These are phyloP conservation scores for Volucella inanis DNA, from an alignment of 2,888 invertebrate species.

Conservation along the genomic window DNA sequence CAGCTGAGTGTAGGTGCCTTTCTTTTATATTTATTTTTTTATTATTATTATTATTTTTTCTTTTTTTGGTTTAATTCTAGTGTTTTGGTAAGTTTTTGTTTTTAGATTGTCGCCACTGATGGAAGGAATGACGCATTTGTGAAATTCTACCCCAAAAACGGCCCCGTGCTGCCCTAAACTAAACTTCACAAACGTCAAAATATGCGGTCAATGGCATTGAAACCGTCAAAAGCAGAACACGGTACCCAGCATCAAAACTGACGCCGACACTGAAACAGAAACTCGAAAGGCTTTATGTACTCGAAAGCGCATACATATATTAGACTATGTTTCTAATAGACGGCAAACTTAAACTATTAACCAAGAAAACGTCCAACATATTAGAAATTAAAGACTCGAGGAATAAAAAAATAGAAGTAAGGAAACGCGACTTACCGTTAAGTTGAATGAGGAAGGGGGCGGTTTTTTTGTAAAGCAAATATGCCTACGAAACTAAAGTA, in stretches of 20 bases:
- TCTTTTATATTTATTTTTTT: too few species aligned
- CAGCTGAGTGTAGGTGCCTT: too few species aligned
- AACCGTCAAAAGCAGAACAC: slow-evolving; percentile 67
- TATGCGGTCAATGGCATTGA: slow-evolving; percentile 75
- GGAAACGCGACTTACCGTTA: slow-evolving; percentile 55
- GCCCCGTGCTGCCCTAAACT: slow-evolving; percentile 56
- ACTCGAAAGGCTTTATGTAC: background rate
- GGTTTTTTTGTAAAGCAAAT: slow-evolving; percentile 57
- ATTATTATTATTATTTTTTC: background rate
- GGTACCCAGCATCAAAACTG: too few species aligned
- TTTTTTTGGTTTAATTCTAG: slow-evolving; percentile 39
- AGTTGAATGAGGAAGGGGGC: slow-evolving; percentile 50
- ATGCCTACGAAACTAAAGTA: slow-evolving; percentile 56
- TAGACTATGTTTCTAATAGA: background rate
- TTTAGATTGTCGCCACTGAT: slow-evolving; percentile 55
- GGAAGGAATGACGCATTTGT: slow-evolving; percentile 70
- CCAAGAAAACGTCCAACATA: background rate
- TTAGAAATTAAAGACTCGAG: background rate
- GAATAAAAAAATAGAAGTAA: background rate
- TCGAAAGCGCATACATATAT: background rate
- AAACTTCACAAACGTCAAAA: slow-evolving; percentile 75
- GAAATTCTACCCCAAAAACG: slow-evolving; percentile 64
- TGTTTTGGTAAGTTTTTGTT: too few species aligned
- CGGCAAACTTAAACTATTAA: slow-evolving; percentile 24
- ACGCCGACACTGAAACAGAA: slow-evolving; percentile 23